These are phyloP conservation scores for Coboldia fuscipes DNA, from an alignment of 1,140 invertebrate species.

Conservation along the genomic window DNA sequence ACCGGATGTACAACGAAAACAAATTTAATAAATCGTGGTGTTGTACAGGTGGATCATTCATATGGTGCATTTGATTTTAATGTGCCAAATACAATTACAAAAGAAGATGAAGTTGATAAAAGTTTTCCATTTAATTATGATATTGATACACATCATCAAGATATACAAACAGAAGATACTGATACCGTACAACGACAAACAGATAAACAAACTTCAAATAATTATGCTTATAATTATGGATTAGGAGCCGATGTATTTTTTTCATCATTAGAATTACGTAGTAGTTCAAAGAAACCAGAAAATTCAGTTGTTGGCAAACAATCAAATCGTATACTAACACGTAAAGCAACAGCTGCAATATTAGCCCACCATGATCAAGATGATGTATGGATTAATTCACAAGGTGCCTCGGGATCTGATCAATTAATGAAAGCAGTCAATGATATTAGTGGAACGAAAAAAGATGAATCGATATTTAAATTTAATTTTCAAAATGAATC, in stretches of 20 bases:
- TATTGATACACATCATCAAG: background rate
- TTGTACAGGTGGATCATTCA: conserved; percentile 13
- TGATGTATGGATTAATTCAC: conserved; percentile 32
- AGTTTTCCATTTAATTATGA: conserved; percentile 1
- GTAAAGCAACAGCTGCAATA: conserved; percentile 20
- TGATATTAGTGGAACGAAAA: conserved; percentile 27
- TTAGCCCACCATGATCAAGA: conserved; percentile 15
- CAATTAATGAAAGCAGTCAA: conserved; percentile 36
- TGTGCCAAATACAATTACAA: conserved; percentile 20
- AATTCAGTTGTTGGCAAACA: conserved; percentile 11
- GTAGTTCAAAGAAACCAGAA: conserved; percentile 35
- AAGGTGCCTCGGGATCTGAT: conserved; percentile 28
- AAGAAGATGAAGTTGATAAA: conserved; percentile 11
- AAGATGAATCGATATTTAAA: conserved; percentile 21
- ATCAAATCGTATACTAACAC: conserved; percentile 20
- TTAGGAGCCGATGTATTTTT: conserved; percentile 67
- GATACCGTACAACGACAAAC: too few species aligned
- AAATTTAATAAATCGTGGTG: conserved; percentile 8
- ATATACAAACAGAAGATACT: too few species aligned
- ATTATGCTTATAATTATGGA: conserved; percentile 22
- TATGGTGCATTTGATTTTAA: conserved; percentile 16
- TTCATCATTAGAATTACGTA: conserved; percentile 61
- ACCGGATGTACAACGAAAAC: conserved; percentile 26
- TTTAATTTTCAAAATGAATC: conserved; percentile 18
- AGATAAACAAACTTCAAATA: conserved; percentile 12